Conservation (phyloP, 1,140 invertebrate species). For the Drosophila melanica region DNA sequence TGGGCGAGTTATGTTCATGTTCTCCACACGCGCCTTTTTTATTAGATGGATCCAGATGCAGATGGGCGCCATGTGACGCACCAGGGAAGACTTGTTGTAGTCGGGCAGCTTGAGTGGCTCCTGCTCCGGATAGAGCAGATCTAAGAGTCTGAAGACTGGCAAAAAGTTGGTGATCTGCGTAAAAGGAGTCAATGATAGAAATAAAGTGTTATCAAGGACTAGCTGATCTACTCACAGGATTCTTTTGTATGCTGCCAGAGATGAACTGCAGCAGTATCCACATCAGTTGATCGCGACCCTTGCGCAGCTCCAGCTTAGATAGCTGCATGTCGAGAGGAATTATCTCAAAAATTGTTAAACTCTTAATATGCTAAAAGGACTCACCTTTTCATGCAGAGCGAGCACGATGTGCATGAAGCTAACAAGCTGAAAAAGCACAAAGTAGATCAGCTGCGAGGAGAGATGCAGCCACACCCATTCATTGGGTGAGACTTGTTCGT, state of each 20-base stretch:
- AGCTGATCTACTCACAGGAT: conserved; percentile 87
- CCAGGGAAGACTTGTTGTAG: conserved; percentile 92
- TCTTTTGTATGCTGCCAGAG: conserved; percentile 97
- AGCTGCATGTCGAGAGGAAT: conserved; percentile 85
- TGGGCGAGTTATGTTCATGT: conserved; percentile 90
- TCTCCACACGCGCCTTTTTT: conserved; percentile 95
- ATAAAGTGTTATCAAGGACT: background rate
- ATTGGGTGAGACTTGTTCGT: conserved; percentile 75
- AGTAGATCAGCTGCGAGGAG: conserved; percentile 97
- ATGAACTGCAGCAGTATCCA: conserved; percentile 99
- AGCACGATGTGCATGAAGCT: conserved; percentile 96
- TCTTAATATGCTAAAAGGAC: background rate
- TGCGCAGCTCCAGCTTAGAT: conserved; percentile 91
- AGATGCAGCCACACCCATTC: conserved; percentile 95
- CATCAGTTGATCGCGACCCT: conserved; percentile 97
- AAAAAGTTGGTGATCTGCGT: conserved; percentile 92
- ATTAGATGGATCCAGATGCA: conserved; percentile 98
- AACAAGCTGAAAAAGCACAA: conserved; percentile 97
- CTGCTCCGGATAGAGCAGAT: conserved; percentile 96
- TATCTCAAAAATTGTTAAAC: conserved; percentile 48
- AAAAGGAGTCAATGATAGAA: background rate
- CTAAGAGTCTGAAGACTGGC: conserved; percentile 95
- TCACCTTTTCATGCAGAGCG: conserved; percentile 93
- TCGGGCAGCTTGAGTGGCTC: conserved; percentile 96
- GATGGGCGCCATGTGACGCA: conserved; percentile 95